These are phyloP conservation scores for Hypselothyrea guttata DNA, from an alignment of 2,888 invertebrate genomes.

Conservation along the genomic window DNA sequence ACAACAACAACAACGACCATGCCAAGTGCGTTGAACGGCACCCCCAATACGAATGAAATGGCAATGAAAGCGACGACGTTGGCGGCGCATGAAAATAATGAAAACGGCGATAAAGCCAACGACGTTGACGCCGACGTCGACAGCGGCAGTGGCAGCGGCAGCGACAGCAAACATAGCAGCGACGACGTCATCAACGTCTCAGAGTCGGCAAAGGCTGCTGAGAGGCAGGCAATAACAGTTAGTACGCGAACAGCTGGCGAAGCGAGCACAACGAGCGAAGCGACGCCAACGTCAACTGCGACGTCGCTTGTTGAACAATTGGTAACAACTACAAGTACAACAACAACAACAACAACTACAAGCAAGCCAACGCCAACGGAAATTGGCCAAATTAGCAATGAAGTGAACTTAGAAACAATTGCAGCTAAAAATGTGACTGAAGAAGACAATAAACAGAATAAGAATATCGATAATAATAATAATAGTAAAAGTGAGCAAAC, in stretches of 20 bases:
- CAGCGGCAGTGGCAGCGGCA: slow-evolving; percentile 15
- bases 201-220: slow-evolving; percentile 34
- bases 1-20: slow-evolving; percentile 27
- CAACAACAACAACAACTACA: slow-evolving; percentile 41
- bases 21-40: slow-evolving; percentile 51
- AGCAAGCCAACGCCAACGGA: slow-evolving; percentile 60
- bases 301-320: slow-evolving; percentile 38
- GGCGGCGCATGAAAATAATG: slow-evolving; percentile 38
- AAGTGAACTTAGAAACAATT: slow-evolving; percentile 67
- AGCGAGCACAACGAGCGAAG: slow-evolving; percentile 46
- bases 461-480: slow-evolving; percentile 14
- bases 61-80: slow-evolving; percentile 51
- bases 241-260: slow-evolving; percentile 71
- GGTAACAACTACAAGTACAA: slow-evolving; percentile 35
- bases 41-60: slow-evolving; percentile 43
- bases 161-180: too few relatives aligned
- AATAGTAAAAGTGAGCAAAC: slow-evolving; percentile 22
- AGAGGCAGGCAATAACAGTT: slow-evolving; percentile 62
- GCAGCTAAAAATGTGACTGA: slow-evolving; percentile 42
- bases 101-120: slow-evolving; percentile 48
- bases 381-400: slow-evolving; percentile 75
- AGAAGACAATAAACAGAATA: slow-evolving; percentile 32
- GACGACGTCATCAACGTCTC: slow-evolving; percentile 43
- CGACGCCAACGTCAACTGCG: slow-evolving; percentile 10
- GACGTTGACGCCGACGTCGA: slow-evolving; percentile 26